These are phyloP conservation scores for Eubucco bourcierii DNA, from an alignment of 2,113 vertebrate genomes.

Conservation along the genomic window DNA sequence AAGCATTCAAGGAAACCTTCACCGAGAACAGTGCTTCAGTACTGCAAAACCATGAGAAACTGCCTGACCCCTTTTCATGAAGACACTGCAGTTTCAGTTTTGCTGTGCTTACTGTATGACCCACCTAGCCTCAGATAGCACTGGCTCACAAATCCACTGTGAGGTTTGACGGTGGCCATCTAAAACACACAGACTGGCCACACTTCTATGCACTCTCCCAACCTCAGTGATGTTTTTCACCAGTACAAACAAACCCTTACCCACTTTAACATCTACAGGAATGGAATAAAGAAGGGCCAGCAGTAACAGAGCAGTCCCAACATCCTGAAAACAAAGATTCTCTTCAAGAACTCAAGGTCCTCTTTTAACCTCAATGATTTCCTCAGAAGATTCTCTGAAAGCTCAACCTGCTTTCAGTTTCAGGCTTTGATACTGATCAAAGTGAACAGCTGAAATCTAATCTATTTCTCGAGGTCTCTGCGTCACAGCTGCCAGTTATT, in stretches of 20 bases:
- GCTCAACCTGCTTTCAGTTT: slow-evolving; percentile 19
- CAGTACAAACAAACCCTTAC: neutral
- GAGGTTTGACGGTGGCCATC: neutral
- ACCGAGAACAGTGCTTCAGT: neutral
- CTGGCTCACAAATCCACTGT: neutral
- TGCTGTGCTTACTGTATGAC: neutral
- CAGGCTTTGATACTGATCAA: neutral
- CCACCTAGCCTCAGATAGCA: neutral
- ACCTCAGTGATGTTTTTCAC: neutral
- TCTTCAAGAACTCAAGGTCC: neutral
- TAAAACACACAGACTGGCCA: neutral
- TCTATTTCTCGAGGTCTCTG: neutral
- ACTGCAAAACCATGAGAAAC: neutral
- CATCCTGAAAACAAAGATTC: neutral
- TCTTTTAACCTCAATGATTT: neutral
- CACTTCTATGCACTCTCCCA: neutral
- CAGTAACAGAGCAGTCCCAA: neutral
- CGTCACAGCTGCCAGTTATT: neutral
- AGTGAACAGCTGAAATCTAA: neutral
- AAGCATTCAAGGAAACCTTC: neutral
- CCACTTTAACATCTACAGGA: neutral
- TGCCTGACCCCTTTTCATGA: neutral
- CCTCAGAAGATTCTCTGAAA: neutral
- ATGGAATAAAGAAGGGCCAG: neutral
- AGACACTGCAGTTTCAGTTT: neutral